These are phyloP conservation scores for Radopholus similis DNA, from an alignment of 1,140 invertebrate genomes.

Conservation along the genomic window DNA sequence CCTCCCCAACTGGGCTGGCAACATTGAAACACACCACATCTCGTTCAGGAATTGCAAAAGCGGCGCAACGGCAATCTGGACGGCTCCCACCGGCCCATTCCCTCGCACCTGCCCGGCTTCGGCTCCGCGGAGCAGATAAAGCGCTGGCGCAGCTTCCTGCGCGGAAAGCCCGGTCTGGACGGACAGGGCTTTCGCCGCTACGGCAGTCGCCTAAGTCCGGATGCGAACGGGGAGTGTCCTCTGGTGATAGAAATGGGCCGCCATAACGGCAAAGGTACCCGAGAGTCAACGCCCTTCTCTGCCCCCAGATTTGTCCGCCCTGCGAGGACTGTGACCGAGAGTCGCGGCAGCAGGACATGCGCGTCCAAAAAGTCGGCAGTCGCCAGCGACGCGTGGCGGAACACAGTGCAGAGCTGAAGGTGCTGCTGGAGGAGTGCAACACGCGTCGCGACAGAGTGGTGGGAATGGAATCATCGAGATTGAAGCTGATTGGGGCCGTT, in stretches of 20 bases:
- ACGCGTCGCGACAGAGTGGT: slow-evolving; percentile 34
- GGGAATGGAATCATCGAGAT: slow-evolving; percentile 16
- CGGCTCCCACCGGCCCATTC: slow-evolving; percentile 6
- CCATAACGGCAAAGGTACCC: not conserved
- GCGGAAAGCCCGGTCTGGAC: slow-evolving; percentile 17
- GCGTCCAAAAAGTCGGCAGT: not conserved
- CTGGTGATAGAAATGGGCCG: not conserved
- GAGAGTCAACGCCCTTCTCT: not conserved
- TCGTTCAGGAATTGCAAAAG: slow-evolving; percentile 6
- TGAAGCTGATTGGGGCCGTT: not conserved
- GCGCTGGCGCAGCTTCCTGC: slow-evolving; percentile 23
- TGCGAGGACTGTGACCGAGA: slow-evolving; percentile 22
- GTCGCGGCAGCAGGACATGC: not conserved
- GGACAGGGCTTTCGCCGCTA: slow-evolving; percentile 25
- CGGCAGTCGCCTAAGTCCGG: slow-evolving; percentile 28
- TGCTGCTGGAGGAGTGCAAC: slow-evolving; percentile 29
- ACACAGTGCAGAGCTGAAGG: slow-evolving; percentile 22
- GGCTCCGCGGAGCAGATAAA: slow-evolving; percentile 7
- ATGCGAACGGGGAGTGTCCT: slow-evolving; percentile 29
- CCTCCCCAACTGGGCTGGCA: not conserved
- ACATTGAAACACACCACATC: not conserved
- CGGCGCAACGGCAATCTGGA: not conserved
- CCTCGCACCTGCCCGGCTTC: slow-evolving; percentile 17
- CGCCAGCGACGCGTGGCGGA: not conserved
- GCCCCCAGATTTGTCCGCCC: slow-evolving; percentile 21